Conservation (phyloP, 2,797 vertebrate genomes). For the Gymnothorax reevesii region DNA sequence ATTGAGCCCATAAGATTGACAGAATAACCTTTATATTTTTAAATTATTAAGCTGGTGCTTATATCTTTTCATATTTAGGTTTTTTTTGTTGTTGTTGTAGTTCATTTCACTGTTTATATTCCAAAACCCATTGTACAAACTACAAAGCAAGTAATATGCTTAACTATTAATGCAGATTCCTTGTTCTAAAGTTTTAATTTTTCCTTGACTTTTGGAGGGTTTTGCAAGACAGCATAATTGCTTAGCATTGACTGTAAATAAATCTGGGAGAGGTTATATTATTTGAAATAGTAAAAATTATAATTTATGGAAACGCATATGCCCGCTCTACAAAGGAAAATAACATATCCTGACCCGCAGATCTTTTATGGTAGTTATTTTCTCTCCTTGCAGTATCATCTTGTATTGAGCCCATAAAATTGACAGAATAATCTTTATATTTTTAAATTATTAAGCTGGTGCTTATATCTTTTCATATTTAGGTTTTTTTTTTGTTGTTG, state of each 20-base stretch:
- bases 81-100: too few relatives aligned
- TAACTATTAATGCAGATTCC: too few relatives aligned
- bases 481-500: too few relatives aligned
- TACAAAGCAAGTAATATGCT: too few relatives aligned
- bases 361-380: not conserved
- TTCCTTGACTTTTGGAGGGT: not conserved
- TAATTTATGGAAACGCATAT: not conserved
- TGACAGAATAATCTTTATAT: not conserved
- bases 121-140: too few relatives aligned
- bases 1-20: not conserved
- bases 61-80: not conserved
- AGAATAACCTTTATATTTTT: not conserved
- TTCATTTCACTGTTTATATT: too few relatives aligned
- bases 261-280: not conserved
- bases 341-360: not conserved
- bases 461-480: not conserved
- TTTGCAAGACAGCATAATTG: not conserved
- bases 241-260: not conserved
- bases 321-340: not conserved
- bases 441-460: not conserved
- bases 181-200: not conserved
- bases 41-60: not conserved
- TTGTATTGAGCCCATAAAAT: not conserved
- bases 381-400: not conserved
- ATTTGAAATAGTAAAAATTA: not conserved